A percentile compares a stretch with the other conserved stretches of the same genome.
Conservation (phyloP, 2,888 invertebrate species). For the Tiliacea citrago region DNA sequence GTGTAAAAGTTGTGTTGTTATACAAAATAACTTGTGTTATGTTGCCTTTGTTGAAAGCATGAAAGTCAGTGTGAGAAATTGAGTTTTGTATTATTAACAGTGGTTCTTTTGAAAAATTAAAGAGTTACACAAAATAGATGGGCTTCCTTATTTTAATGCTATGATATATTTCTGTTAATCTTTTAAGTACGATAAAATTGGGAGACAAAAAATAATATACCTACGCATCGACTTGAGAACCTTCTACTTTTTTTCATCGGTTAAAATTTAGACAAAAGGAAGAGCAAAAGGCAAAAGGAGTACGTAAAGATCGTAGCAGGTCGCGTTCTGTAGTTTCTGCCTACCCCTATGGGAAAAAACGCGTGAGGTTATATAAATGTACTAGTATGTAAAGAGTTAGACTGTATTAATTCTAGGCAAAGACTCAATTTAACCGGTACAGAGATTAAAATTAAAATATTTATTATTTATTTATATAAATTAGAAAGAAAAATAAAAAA, state of each 20-base stretch:
- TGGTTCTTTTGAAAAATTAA: neutral
- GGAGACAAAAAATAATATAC: neutral
- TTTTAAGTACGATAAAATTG: neutral
- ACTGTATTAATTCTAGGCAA: neutral
- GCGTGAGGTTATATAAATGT: neutral
- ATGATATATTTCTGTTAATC: neutral
- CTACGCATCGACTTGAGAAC: too few species aligned
- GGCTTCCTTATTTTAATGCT: neutral
- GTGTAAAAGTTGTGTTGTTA: slow-evolving; percentile 35
- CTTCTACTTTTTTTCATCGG: too few species aligned
- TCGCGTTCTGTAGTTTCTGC: neutral
- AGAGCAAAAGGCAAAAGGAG: neutral
- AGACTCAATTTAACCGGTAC: neutral
- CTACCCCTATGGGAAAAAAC: neutral
- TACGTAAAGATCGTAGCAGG: neutral
- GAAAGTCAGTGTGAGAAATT: neutral
- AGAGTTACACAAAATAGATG: neutral
- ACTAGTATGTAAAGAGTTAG: neutral
- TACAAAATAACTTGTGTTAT: slow-evolving; percentile 1
- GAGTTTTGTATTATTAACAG: neutral
- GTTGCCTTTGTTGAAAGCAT: slow-evolving; percentile 1
- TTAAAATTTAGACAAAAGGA: neutral
- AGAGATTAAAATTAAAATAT: too few species aligned
- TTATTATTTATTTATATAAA: too few species aligned
- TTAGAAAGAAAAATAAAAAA: too few species aligned